Evolutionary conservation across 2,888 invertebrate species (phyloP).

Genomic region (Protophormia terraenovae): DNA sequence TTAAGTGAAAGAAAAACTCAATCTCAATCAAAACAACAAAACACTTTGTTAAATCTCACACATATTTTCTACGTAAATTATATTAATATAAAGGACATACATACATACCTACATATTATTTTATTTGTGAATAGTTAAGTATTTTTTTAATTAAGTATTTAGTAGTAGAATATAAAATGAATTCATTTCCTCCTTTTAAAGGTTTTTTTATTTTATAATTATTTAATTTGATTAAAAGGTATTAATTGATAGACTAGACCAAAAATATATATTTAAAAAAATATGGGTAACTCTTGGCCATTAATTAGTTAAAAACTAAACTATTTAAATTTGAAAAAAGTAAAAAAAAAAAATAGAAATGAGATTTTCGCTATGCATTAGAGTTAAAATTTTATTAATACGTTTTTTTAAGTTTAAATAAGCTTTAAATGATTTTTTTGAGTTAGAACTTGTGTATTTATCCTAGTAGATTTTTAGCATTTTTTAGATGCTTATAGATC

Average conservation of each 20-base stretch:
- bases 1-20: conserved; percentile 18
- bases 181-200: conserved; percentile 44
- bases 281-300: not conserved
- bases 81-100: not conserved
- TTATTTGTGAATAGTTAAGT: conserved; percentile 58
- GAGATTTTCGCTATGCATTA: not conserved
- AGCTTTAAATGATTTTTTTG: too few species aligned
- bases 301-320: not conserved
- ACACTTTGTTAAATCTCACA: conserved; percentile 67
- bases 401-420: too few species aligned
- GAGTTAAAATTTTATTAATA: too few species aligned
- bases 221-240: not conserved
- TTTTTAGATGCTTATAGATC: too few species aligned
- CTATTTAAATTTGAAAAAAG: not conserved
- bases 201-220: conserved; percentile 30
- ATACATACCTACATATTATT: conserved; percentile 25
- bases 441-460: too few species aligned
- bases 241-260: not conserved
- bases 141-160: conserved; percentile 12
- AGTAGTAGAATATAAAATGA: not conserved
- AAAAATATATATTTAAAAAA: not conserved
- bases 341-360: not conserved
- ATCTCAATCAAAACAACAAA: not conserved
- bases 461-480: too few species aligned
- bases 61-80: conserved; percentile 62